phyloP scores from a whole-genome alignment of 2,113 vertebrate genomes.

The Procapra przewalskii region DNA sequence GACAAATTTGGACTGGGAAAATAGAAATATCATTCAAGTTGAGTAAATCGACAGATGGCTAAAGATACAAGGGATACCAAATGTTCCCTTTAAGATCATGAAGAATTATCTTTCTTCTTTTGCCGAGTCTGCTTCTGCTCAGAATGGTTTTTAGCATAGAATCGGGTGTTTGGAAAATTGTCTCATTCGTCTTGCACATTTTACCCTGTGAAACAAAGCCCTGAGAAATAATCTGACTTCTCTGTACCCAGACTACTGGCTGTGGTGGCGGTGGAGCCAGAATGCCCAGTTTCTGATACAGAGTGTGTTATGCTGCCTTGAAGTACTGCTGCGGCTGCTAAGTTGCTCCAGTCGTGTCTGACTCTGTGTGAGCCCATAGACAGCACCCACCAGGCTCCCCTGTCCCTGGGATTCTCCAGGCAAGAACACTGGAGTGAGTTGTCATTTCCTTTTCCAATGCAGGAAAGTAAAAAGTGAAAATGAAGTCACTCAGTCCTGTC shows the following conservation, averaged over 20 bases:
- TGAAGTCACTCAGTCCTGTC: neutral
- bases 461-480: neutral
- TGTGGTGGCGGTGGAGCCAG: neutral
- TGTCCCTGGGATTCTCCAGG: neutral
- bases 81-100: neutral
- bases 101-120: neutral
- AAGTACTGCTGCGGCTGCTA: fast-evolving
- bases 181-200: neutral
- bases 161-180: neutral
- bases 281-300: neutral
- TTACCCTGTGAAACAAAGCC: neutral
- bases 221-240: neutral
- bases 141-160: neutral
- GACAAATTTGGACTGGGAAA: neutral
- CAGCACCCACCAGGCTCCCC: neutral
- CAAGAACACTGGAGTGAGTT: neutral
- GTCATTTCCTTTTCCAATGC: neutral
- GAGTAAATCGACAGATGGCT: neutral
- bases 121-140: neutral
- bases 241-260: neutral
- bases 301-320: too few relatives aligned
- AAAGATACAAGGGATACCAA: neutral
- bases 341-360: neutral
- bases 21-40: neutral
- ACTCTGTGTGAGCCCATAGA: neutral